Percentiles rank a stretch among this genome's conserved stretches.
phyloP scores from a whole-genome alignment of 2,888 invertebrate genomes.

The Euplagia quadripunctaria region DNA sequence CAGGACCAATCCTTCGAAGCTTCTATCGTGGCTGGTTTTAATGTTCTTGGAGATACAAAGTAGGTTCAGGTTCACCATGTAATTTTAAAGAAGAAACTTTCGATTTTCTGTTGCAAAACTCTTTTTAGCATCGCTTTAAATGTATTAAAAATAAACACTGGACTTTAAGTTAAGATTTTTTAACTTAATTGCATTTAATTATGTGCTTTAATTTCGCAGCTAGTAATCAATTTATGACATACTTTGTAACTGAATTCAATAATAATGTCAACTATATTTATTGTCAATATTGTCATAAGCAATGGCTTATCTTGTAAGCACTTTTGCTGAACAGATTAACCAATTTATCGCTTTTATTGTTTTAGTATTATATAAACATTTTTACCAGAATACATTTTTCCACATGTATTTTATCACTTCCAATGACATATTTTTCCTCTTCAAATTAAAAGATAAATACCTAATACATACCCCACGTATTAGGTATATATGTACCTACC shows the following conservation, averaged over 20 bases:
- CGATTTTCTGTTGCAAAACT: too few species aligned
- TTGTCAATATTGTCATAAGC: not conserved
- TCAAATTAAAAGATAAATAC: not conserved
- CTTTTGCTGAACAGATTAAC: not conserved
- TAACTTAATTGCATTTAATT: not conserved
- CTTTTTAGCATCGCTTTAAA: too few species aligned
- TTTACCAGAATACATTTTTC: not conserved
- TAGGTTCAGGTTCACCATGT: too few species aligned
- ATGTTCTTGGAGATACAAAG: too few species aligned
- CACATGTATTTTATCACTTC: not conserved
- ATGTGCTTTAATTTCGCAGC: not conserved
- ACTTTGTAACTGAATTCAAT: not conserved
- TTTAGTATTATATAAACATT: constrained; percentile 2
- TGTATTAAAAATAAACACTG: not conserved
- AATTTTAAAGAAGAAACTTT: too few species aligned
- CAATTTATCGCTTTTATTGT: constrained; percentile 6
- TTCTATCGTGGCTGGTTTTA: too few species aligned
- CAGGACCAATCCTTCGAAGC: too few species aligned
- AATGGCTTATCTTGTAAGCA: not conserved
- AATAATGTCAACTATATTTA: not conserved
- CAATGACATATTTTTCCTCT: not conserved
- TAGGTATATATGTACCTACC: too few species aligned
- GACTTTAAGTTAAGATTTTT: too few species aligned
- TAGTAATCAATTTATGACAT: not conserved
- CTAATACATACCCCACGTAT: too few species aligned